A percentile compares a stretch with the other conserved stretches of the same genome.
Conservation (phyloP, 2,888 invertebrate genomes). For the Stenodema calcarata region DNA sequence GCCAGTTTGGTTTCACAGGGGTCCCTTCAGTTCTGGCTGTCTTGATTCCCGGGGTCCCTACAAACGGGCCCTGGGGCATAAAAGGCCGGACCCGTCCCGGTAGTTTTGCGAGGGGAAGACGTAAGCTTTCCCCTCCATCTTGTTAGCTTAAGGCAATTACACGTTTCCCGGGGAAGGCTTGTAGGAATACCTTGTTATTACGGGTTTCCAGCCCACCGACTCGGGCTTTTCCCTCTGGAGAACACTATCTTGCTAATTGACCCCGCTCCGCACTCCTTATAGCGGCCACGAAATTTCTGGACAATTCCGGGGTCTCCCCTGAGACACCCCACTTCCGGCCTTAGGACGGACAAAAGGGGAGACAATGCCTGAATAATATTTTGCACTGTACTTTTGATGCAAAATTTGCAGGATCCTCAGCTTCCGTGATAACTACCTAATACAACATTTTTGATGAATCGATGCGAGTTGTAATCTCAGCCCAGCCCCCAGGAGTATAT, state of each 20-base stretch:
- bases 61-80: neutral
- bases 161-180: neutral
- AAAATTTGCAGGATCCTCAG: too few relatives aligned
- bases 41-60: neutral
- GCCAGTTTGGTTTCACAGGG: neutral
- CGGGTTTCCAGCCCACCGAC: neutral
- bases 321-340: neutral
- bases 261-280: neutral
- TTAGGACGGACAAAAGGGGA: too few relatives aligned
- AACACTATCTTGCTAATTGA: neutral
- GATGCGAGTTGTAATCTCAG: too few relatives aligned
- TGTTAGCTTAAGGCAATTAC: constrained; percentile 3
- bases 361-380: too few relatives aligned
- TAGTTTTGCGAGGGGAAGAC: neutral
- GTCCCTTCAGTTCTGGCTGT: neutral
- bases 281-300: neutral
- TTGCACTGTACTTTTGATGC: too few relatives aligned
- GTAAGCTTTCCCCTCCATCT: neutral
- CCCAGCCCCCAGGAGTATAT: too few relatives aligned
- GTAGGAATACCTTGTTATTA: constrained; percentile 3
- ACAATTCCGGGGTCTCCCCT: neutral
- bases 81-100: neutral
- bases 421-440: too few relatives aligned
- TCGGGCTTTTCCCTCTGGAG: neutral
- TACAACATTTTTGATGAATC: too few relatives aligned